Evolutionary conservation across 1,140 invertebrate species (phyloP).

Genomic region (Rhagoletis zephyria): DNA sequence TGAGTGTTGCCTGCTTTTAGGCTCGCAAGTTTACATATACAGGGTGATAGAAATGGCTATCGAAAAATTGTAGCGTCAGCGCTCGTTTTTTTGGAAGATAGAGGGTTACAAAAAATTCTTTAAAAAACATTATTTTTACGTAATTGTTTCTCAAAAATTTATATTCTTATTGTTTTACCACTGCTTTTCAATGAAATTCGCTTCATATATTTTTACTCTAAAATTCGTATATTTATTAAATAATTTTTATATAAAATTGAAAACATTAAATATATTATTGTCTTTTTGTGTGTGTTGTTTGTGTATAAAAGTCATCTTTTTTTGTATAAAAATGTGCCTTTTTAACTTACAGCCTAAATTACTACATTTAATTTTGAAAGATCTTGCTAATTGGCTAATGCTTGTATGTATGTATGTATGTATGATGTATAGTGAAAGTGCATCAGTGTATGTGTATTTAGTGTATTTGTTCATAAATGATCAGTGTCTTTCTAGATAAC

Average conservation of each 20-base stretch:
- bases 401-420: neutral
- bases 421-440: neutral
- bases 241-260: conserved; percentile 53
- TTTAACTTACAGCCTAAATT: conserved; percentile 47
- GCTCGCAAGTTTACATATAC: neutral
- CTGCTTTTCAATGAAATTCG: too few species aligned
- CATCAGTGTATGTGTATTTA: neutral
- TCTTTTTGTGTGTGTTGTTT: conserved; percentile 53
- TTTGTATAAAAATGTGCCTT: conserved; percentile 50
- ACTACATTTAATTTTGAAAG: neutral
- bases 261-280: conserved; percentile 41
- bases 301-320: conserved; percentile 50
- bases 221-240: conserved; percentile 48
- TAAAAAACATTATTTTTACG: too few species aligned
- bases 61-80: neutral
- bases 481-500: conserved; percentile 5
- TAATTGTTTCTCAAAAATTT: too few species aligned
- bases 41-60: neutral
- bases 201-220: neutral
- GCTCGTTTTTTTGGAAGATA: too few species aligned
- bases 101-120: too few species aligned
- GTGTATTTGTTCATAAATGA: neutral
- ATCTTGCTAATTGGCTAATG: neutral
- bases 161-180: too few species aligned
- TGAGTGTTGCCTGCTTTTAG: conserved; percentile 14